Evolutionary conservation across 2,113 vertebrate species (phyloP), one percentile per base, ranked within the genome.

Genomic region (Fulmarus glacialis): DNA sequence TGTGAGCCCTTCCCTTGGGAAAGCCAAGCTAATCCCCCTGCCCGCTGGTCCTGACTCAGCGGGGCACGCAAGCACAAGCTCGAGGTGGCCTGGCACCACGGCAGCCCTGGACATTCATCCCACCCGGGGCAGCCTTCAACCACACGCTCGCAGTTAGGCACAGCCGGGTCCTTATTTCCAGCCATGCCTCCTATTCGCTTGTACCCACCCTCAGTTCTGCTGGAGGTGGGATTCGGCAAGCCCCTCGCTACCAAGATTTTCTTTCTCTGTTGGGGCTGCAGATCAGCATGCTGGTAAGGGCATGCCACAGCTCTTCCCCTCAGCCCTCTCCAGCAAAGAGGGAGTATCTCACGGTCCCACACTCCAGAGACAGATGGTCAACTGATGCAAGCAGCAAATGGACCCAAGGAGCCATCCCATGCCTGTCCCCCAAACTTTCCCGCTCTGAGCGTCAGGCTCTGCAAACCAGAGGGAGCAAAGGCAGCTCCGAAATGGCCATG

Each of bases 21-120:
- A 84, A 72, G 48, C 11, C 21, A 15, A 63, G 9, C 4, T 34
- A 50, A 56, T 40, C 3, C 5, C n/a, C 21, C 1, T 4, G 1
- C 1, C 21, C 0, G 1, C 71, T 10, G 16, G 21, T 12, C 59
- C 58, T 48, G 58, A 40, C 47, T 55, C 78, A 60, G n/a, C 3
- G 4, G 23, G 53, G 9, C 34, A 68, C 0, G 1, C 30, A 88
- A 48, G 15, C 17, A 66, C 43, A 67, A 34, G 36, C 11, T 40
- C 5, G 4, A 23, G 12, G 17, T 22, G 3, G 15, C 21, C n/a
- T 14, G 34, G 26, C 30, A 24, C 23, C 2, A 0, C 3, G 2
- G 42, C 56, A 71, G n/a, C 55, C 40, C 42, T 30, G 50, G 40
- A 62, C 17, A 40, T 9, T 64, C 24, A 27, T 9, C 34, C 16